A percentile compares a stretch with the other conserved stretches of the same genome.
Conservation (phyloP, 2,113 vertebrate genomes). For the Petrocephalus microphthalmus region DNA sequence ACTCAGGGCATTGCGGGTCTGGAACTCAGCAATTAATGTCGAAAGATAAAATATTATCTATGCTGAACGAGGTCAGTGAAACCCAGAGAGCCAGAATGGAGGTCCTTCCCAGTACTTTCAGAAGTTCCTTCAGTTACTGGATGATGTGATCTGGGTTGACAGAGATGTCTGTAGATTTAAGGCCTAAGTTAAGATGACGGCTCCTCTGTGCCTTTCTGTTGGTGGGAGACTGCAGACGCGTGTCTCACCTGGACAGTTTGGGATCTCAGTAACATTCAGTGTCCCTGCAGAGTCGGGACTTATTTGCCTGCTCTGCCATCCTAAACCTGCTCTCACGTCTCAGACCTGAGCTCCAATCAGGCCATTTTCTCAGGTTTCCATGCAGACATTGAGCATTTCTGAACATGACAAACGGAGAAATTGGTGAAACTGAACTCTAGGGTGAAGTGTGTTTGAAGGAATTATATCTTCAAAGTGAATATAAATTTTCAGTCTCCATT, state of each 20-base stretch:
- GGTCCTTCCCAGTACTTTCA: not conserved
- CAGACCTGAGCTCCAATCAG: not conserved
- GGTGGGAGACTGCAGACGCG: not conserved
- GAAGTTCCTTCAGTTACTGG: not conserved
- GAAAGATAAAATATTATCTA: not conserved
- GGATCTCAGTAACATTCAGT: not conserved
- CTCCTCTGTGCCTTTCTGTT: not conserved
- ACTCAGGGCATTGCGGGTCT: not conserved
- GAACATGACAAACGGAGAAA: slow-evolving; percentile 45
- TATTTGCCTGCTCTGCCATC: not conserved
- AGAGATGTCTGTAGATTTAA: not conserved
- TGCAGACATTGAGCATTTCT: slow-evolving; percentile 49
- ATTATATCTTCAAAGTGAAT: slow-evolving; percentile 40
- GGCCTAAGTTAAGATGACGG: not conserved
- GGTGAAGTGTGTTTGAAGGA: slow-evolving; percentile 35
- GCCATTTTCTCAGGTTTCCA: not conserved
- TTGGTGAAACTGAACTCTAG: slow-evolving; percentile 42
- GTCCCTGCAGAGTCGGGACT: not conserved
- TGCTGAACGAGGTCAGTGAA: not conserved
- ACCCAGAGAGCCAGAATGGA: not conserved
- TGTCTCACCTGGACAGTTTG: not conserved
- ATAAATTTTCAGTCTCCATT: slow-evolving; percentile 44
- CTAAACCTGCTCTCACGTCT: not conserved
- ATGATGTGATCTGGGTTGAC: not conserved
- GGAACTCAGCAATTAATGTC: no score